Base-by-base conservation (phyloP, 2,113 vertebrate species). In the Rhineura floridana region DNA sequence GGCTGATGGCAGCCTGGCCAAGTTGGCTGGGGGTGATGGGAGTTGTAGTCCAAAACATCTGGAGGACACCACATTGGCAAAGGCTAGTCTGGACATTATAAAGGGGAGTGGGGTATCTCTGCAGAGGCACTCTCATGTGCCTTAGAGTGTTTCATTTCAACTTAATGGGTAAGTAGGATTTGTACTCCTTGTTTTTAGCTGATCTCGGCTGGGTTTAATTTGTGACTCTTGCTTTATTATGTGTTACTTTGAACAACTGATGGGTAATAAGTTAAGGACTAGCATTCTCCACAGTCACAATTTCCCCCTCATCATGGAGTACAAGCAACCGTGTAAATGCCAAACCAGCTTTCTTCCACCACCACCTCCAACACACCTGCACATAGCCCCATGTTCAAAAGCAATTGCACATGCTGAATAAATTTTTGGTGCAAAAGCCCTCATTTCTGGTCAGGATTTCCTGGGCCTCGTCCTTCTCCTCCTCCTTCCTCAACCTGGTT, bases 391-490 rank as follows among this genome's bases (percentile, higher is more conserved):
- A n/a, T 75, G 81, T 63, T 93, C 42, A 0, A 4, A 77, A 92
- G 36, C 21, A 8, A 25, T 5, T 9, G 6, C 21, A 17, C 2
- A 62, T 28, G 11, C 36, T 62, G 36, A 2, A 44, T 19, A 9
- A 33, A n/a, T 77, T 46, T 23, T 21, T 25, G 17, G 2, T 65
- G 85, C 85, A 88, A 90, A 86, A 92, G 63, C 82, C 17, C 36
- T 87, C 89, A 82, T 36, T 86, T 62, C 88, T 70, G 88, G 65
- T 39, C 76, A 91, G 90, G 89, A 52, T 92, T 94, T 92, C 89
- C 93, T 90, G 83, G 75, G 23, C 23, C 83, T 91, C 84, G 0
- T 0, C 12, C 89, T 81, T 55, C 88, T 87, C 70, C 13, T 87
- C 70, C 13, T 72, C 39, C 76, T 15, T 84, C 85, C 90, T 94